Evolutionary conservation across 2,888 invertebrate species (phyloP).

Genomic region (Antheraea yamamai): DNA sequence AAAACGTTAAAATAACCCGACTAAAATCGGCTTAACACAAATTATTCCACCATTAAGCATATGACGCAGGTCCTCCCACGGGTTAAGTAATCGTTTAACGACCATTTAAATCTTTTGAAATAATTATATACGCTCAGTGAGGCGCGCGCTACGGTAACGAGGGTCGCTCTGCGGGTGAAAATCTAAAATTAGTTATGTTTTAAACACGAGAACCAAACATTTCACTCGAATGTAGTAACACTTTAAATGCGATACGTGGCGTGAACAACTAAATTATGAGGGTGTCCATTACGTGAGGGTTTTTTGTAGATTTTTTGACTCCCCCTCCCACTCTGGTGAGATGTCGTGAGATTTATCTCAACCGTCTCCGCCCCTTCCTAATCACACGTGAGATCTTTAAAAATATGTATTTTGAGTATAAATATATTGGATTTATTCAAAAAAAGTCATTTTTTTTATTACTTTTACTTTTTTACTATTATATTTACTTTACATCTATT

Average conservation of each 20-base stretch:
- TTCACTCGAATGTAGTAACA: slow-evolving; percentile 11
- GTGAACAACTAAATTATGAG: too few relatives aligned
- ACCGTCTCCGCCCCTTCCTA: too few relatives aligned
- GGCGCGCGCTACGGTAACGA: background rate
- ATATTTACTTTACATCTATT: too few relatives aligned
- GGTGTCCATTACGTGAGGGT: too few relatives aligned
- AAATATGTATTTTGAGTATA: too few relatives aligned
- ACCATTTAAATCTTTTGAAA: slow-evolving; percentile 27
- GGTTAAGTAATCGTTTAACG: slow-evolving; percentile 11
- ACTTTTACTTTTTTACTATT: too few relatives aligned
- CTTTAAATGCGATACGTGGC: background rate
- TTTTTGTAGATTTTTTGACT: too few relatives aligned
- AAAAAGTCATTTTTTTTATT: too few relatives aligned
- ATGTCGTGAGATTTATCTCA: too few relatives aligned
- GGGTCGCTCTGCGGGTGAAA: slow-evolving; percentile 28
- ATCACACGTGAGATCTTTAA: too few relatives aligned
- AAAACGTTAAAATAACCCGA: background rate
- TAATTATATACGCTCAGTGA: slow-evolving; percentile 31
- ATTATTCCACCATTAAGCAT: background rate
- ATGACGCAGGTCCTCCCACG: background rate
- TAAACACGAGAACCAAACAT: background rate
- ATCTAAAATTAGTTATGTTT: slow-evolving; percentile 16
- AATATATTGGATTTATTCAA: too few relatives aligned
- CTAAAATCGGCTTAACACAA: background rate
- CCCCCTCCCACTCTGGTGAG: too few relatives aligned